Conservation (phyloP, 2,113 vertebrate genomes). For the Brevimyrus niger region DNA sequence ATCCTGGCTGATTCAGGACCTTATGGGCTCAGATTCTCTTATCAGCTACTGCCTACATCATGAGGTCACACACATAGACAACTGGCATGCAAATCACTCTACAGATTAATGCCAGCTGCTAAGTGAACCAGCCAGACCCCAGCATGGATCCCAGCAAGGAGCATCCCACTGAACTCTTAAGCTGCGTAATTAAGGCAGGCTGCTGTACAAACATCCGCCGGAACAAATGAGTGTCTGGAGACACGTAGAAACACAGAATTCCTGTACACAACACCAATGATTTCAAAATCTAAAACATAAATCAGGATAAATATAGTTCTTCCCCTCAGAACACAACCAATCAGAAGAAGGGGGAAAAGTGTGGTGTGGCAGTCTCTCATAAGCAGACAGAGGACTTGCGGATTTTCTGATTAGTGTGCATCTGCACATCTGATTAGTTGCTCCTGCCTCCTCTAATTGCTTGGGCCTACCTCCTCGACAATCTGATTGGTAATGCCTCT, state of each 20-base stretch:
- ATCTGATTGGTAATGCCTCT: too few species aligned
- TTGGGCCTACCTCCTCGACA: too few species aligned
- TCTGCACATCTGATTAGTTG: too few species aligned
- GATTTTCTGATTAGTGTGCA: neutral
- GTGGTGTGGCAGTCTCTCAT: neutral
- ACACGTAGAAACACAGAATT: neutral
- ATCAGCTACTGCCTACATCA: neutral
- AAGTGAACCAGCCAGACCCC: neutral
- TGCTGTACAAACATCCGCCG: neutral
- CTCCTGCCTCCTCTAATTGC: too few species aligned
- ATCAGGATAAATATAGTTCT: neutral
- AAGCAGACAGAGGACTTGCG: neutral
- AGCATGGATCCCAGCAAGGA: neutral
- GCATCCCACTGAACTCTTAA: neutral
- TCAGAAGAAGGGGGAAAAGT: neutral
- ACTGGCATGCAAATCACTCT: neutral
- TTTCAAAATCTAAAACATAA: neutral
- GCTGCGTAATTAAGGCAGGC: neutral
- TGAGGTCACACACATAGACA: neutral
- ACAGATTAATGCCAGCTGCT: neutral
- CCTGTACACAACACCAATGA: neutral
- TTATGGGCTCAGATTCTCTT: neutral
- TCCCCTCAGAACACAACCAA: neutral
- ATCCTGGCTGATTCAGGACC: slow-evolving; percentile 36
- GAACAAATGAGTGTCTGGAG: neutral